Conservation (phyloP, 2,113 vertebrate species). For the Acanthochromis polyacanthus region DNA sequence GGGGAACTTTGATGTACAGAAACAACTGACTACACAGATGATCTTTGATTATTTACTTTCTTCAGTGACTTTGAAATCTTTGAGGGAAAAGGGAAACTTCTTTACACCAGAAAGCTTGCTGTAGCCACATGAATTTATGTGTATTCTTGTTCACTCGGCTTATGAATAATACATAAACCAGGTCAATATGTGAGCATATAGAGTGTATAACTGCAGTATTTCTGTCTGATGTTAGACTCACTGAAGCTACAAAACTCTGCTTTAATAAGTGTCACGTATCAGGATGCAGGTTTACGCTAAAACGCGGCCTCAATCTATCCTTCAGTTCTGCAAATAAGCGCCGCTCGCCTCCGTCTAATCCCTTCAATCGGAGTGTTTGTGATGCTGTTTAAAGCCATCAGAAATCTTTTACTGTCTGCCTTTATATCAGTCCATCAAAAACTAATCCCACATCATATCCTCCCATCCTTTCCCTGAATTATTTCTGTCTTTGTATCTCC, state of each 20-base stretch:
- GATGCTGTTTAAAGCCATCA: conserved; percentile 1
- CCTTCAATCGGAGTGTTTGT: background rate
- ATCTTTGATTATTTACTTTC: too few species aligned
- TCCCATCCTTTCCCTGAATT: conserved; percentile 8
- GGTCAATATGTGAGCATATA: too few species aligned
- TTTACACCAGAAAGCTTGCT: too few species aligned
- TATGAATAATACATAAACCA: too few species aligned
- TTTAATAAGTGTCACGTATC: background rate
- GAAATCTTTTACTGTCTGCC: background rate
- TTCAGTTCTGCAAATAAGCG: conserved; percentile 1
- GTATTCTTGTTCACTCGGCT: too few species aligned
- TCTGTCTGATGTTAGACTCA: background rate
- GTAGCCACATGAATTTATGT: too few species aligned
- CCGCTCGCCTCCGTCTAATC: background rate
- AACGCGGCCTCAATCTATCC: background rate
- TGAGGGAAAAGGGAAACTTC: too few species aligned
- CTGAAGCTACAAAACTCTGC: too few species aligned
- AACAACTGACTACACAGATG: too few species aligned
- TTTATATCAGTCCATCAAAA: conserved; percentile 26
- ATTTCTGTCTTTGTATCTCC: background rate
- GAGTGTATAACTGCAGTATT: too few species aligned
- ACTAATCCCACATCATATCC: background rate
- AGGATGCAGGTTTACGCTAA: background rate
- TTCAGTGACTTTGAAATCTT: too few species aligned
- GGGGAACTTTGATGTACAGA: too few species aligned